phyloP scores from a whole-genome alignment of 2,888 invertebrate genomes.

The Helleia helle region DNA sequence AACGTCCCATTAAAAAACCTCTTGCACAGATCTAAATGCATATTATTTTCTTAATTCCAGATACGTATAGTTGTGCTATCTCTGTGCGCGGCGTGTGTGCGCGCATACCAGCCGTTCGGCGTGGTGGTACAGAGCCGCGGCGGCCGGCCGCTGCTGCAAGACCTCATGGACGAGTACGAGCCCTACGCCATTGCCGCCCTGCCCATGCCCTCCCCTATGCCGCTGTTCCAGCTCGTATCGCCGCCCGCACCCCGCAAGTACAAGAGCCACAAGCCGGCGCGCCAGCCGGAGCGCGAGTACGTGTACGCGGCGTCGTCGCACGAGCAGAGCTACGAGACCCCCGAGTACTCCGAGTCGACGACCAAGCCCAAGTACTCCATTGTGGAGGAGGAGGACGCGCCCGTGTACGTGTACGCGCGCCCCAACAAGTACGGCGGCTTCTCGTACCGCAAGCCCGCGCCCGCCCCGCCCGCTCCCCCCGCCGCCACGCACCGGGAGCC shows the following conservation, averaged over 20 bases:
- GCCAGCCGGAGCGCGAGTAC: constrained; percentile 3
- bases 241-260: constrained; percentile 18
- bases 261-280: constrained; percentile 4
- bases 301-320: background rate
- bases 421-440: constrained; percentile 47
- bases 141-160: constrained; percentile 26
- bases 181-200: constrained; percentile 46
- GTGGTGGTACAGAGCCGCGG: constrained; percentile 30
- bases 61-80: constrained; percentile 31
- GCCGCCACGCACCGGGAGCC: constrained; percentile 31
- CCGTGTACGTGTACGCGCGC: constrained; percentile 47
- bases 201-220: constrained; percentile 52
- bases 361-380: constrained; percentile 19
- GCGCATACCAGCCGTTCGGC: constrained; percentile 26
- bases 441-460: constrained; percentile 38
- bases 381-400: constrained; percentile 26
- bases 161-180: constrained; percentile 37
- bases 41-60: constrained; percentile 17
- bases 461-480: constrained; percentile 21
- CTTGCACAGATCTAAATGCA: no score
- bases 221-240: constrained; percentile 41
- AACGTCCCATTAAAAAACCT: background rate
- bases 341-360: constrained; percentile 25
- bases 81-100: constrained; percentile 23
- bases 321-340: constrained; percentile 19